Evolutionary conservation across 2,113 vertebrate species (phyloP).

Genomic region (Todiramphus chloris): DNA sequence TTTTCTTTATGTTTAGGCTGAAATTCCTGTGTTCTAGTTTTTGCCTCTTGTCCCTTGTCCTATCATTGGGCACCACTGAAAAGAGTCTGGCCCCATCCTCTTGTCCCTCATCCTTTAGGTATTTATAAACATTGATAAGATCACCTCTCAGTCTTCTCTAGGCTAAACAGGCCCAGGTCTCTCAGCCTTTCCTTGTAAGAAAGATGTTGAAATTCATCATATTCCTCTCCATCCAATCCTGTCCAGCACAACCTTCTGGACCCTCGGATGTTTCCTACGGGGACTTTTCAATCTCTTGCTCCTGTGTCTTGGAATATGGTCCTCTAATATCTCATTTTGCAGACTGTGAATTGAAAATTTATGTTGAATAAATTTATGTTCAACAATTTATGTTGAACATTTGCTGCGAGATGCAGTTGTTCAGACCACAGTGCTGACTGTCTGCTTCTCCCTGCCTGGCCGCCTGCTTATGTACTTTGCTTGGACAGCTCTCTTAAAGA

Average conservation of each 20-base stretch:
- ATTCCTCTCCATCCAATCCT: not conserved
- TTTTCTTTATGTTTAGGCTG: not conserved
- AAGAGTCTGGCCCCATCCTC: not conserved
- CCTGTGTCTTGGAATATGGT: not conserved
- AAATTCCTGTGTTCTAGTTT: not conserved
- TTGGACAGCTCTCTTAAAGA: not conserved
- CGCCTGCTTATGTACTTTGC: not conserved
- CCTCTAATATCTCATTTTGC: not conserved
- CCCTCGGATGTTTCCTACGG: not conserved
- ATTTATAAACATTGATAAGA: not conserved
- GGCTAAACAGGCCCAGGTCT: not conserved
- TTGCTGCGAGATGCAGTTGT: not conserved
- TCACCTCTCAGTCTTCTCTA: not conserved
- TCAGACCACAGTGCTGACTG: not conserved
- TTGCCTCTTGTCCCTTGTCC: not conserved
- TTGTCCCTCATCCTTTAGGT: not conserved
- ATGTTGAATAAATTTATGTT: not conserved
- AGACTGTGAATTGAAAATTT: not conserved
- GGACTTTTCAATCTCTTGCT: not conserved
- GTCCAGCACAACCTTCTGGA: not conserved
- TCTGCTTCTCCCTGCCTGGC: not conserved
- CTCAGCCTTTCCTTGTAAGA: not conserved
- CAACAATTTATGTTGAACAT: too few species aligned
- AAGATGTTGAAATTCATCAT: not conserved
- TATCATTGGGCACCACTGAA: not conserved